Evolutionary conservation across 2,113 vertebrate species (phyloP).

Genomic region (Elachura formosa): DNA sequence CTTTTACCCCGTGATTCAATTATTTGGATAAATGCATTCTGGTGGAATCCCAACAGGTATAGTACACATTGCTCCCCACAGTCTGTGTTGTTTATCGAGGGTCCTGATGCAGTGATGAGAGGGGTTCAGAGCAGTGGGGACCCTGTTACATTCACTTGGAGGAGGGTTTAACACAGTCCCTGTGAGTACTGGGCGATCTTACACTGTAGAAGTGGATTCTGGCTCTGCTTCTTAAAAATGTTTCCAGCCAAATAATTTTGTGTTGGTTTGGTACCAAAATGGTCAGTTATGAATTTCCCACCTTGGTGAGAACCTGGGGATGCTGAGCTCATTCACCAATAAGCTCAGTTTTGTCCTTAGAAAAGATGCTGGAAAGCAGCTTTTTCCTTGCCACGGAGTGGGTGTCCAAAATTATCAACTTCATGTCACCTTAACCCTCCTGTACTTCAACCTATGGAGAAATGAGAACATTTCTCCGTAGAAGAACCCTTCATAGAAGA

Average conservation of each 20-base stretch:
- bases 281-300: neutral
- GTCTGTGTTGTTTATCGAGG: neutral
- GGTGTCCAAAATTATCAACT: neutral
- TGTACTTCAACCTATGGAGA: neutral
- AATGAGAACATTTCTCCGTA: too few relatives aligned
- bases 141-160: rapidly evolving
- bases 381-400: neutral
- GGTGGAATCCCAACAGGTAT: neutral
- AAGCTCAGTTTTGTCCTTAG: neutral
- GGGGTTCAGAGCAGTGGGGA: neutral
- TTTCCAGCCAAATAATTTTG: neutral
- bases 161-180: neutral
- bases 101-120: neutral
- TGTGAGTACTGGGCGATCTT: neutral
- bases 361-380: neutral
- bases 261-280: neutral
- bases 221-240: neutral
- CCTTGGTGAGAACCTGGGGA: neutral
- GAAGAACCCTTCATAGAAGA: too few relatives aligned
- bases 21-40: neutral
- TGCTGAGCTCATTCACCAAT: neutral
- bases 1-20: neutral
- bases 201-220: neutral
- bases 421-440: neutral
- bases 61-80: neutral